Conservation (phyloP, 2,888 invertebrate species). For the Andrena dorsata region DNA sequence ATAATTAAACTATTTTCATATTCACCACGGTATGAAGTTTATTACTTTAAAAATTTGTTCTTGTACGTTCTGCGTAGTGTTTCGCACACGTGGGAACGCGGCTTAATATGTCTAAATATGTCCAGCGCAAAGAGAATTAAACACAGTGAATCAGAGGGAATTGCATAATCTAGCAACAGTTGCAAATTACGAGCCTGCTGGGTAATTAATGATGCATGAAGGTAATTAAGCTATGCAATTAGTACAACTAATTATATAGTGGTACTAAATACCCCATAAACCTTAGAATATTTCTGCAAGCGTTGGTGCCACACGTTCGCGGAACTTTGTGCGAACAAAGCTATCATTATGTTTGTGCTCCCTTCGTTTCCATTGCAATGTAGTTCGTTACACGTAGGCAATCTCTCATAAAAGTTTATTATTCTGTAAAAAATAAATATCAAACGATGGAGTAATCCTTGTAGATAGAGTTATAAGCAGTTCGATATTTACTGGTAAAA, state of each 20-base stretch:
- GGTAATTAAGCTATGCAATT: conserved; percentile 42
- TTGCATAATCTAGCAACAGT: conserved; percentile 17
- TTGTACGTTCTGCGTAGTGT: neutral
- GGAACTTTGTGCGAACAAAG: neutral
- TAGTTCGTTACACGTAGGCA: no score
- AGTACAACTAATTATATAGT: conserved; percentile 30
- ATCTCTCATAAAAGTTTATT: no score
- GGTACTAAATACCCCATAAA: conserved; percentile 6
- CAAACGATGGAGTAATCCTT: no score
- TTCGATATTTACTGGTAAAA: no score
- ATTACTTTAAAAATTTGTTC: neutral
- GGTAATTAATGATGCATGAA: conserved; percentile 41
- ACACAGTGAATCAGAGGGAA: conserved; percentile 7
- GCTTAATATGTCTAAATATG: neutral
- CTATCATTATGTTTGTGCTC: neutral
- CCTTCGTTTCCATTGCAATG: no score
- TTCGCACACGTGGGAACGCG: neutral
- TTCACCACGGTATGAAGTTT: no score
- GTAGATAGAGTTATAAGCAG: no score
- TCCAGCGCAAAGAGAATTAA: neutral
- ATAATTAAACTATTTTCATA: no score
- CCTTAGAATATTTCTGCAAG: conserved; percentile 4
- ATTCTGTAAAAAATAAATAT: no score
- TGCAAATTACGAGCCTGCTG: conserved; percentile 29
- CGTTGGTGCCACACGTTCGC: neutral